phyloP scores from a whole-genome alignment of 2,888 invertebrate species.

The Buathra laborator region DNA sequence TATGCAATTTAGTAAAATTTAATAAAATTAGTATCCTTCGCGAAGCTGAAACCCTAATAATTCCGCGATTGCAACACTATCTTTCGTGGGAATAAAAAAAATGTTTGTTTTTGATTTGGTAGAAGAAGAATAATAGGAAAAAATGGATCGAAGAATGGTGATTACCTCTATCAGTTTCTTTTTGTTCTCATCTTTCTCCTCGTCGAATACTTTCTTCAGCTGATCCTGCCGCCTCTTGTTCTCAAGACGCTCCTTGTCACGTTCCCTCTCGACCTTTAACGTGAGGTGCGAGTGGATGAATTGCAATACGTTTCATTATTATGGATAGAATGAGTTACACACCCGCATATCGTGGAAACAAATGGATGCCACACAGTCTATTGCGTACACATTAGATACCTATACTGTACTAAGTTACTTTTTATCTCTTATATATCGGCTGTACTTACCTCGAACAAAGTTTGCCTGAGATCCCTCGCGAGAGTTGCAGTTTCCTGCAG shows the following conservation, averaged over 20 bases:
- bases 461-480: constrained; percentile 94
- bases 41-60: no score
- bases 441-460: constrained; percentile 90
- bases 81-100: background rate
- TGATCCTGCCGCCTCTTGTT: constrained; percentile 94
- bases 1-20: background rate
- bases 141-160: constrained; percentile 12
- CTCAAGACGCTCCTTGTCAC: constrained; percentile 95
- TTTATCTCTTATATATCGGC: constrained; percentile 25
- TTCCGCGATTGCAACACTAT: background rate
- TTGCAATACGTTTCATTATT: constrained; percentile 62
- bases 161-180: constrained; percentile 90
- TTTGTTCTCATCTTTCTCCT: constrained; percentile 95
- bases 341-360: constrained; percentile 32
- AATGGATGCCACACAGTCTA: constrained; percentile 30
- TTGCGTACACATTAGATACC: constrained; percentile 12
- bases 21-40: background rate
- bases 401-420: constrained; percentile 20
- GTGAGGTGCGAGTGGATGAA: constrained; percentile 70
- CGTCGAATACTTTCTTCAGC: constrained; percentile 93
- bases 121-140: background rate
- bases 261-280: constrained; percentile 92
- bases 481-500: constrained; percentile 96
- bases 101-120: background rate
- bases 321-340: constrained; percentile 31